Percentiles rank a stretch among this genome's conserved stretches.
Evolutionary conservation across 2,888 invertebrate species (phyloP).

Genomic region (Carcina quercana): DNA sequence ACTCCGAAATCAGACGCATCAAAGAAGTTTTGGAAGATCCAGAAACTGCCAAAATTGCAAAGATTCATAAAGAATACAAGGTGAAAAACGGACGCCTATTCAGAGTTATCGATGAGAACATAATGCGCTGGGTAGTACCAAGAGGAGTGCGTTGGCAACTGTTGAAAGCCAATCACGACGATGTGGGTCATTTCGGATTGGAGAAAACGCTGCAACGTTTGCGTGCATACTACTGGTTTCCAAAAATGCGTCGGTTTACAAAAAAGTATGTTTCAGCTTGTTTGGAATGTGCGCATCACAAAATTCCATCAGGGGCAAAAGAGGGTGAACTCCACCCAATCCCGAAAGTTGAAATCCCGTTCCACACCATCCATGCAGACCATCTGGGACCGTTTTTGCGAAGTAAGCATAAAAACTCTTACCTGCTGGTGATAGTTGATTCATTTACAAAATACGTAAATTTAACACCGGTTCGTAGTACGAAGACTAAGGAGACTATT

Average conservation of each 20-base stretch:
- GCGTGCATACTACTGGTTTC: slow-evolving; percentile 16
- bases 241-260: slow-evolving; percentile 14
- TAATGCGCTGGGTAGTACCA: slow-evolving; percentile 20
- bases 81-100: slow-evolving; percentile 14
- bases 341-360: slow-evolving; percentile 12
- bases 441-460: slow-evolving; percentile 15
- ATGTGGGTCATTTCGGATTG: slow-evolving; percentile 20
- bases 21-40: slow-evolving; percentile 12
- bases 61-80: slow-evolving; percentile 10
- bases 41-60: slow-evolving; percentile 2
- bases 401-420: slow-evolving; percentile 8
- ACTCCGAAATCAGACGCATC: slow-evolving; percentile 12
- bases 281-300: slow-evolving; percentile 17
- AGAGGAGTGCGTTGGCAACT: slow-evolving; percentile 20
- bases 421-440: slow-evolving; percentile 13
- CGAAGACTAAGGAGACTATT: slow-evolving; percentile 8
- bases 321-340: slow-evolving; percentile 17
- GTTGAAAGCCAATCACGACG: too few relatives aligned
- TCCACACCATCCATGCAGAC: slow-evolving; percentile 20
- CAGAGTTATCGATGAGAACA: slow-evolving; percentile 9
- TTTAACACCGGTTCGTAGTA: slow-evolving; percentile 11
- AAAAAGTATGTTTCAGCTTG: slow-evolving; percentile 15
- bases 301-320: slow-evolving; percentile 10
- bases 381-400: slow-evolving; percentile 13
- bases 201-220: slow-evolving; percentile 20